Evolutionary conservation across 2,797 vertebrate species (phyloP).

Genomic region (Buceros bicornis): DNA sequence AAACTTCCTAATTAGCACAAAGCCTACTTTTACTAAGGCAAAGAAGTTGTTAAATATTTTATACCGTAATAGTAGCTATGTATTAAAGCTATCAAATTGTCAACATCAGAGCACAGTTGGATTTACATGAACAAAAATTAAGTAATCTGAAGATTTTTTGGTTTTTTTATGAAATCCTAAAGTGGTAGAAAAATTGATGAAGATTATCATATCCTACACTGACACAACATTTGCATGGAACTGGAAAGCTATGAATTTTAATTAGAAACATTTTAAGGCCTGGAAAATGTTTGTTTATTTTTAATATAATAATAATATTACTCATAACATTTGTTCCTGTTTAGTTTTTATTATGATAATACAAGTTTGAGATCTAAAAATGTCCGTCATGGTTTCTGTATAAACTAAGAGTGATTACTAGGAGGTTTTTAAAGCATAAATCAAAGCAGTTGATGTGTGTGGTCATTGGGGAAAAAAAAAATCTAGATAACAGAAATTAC

Average conservation of each 20-base stretch:
- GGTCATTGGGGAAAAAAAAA: neutral
- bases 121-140: conserved; percentile 62
- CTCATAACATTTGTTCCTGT: neutral
- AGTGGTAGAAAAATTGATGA: conserved; percentile 30
- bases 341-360: conserved; percentile 34
- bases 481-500: neutral
- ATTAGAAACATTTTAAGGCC: conserved; percentile 68
- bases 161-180: neutral
- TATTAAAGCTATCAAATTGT: conserved; percentile 63
- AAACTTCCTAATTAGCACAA: neutral
- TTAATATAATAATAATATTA: neutral
- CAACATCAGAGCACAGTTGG: conserved; percentile 45
- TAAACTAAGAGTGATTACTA: neutral
- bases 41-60: conserved; percentile 49
- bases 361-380: conserved; percentile 43
- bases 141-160: conserved; percentile 7
- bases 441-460: neutral
- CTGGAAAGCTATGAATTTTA: conserved; percentile 59
- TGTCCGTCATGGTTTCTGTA: neutral
- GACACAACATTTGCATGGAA: conserved; percentile 48
- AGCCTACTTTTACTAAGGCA: neutral
- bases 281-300: conserved; percentile 23
- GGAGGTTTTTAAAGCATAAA: neutral
- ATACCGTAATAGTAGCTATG: conserved; percentile 4
- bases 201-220: conserved; percentile 50